A percentile compares a stretch with the other conserved stretches of the same genome.
phyloP scores from a whole-genome alignment of 2,113 vertebrate genomes.

The Pseudopipra pipra region DNA sequence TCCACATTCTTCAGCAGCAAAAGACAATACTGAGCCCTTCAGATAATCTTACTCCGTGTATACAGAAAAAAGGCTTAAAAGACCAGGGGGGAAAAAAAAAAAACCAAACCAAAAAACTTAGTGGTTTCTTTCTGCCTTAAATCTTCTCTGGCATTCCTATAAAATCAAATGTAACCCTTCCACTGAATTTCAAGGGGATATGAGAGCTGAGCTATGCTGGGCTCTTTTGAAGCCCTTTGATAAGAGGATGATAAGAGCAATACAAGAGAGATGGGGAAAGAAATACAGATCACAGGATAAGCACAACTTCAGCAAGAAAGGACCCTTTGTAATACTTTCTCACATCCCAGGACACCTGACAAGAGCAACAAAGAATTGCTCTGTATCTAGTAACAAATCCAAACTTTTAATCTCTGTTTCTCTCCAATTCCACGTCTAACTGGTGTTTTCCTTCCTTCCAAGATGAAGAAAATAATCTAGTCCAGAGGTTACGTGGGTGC shows the following conservation, averaged over 20 bases:
- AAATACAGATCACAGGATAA: not conserved
- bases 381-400: not conserved
- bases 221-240: conserved; percentile 16
- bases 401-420: not conserved
- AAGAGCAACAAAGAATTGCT: not conserved
- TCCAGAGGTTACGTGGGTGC: not conserved
- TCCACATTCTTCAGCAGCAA: not conserved
- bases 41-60: not conserved
- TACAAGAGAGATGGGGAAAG: not conserved
- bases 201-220: not conserved
- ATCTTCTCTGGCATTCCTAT: not conserved
- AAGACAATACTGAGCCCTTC: not conserved
- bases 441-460: not conserved
- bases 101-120: too few relatives aligned
- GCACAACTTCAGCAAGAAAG: not conserved
- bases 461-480: not conserved
- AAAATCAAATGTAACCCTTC: not conserved
- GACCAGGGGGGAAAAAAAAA: not conserved
- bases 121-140: not conserved
- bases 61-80: not conserved
- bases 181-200: not conserved
- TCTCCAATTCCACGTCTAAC: not conserved
- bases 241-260: not conserved
- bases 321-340: not conserved
- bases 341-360: not conserved